These are phyloP conservation scores for Epirrhoe tristata DNA, from an alignment of 2,888 invertebrate genomes.

Conservation along the genomic window DNA sequence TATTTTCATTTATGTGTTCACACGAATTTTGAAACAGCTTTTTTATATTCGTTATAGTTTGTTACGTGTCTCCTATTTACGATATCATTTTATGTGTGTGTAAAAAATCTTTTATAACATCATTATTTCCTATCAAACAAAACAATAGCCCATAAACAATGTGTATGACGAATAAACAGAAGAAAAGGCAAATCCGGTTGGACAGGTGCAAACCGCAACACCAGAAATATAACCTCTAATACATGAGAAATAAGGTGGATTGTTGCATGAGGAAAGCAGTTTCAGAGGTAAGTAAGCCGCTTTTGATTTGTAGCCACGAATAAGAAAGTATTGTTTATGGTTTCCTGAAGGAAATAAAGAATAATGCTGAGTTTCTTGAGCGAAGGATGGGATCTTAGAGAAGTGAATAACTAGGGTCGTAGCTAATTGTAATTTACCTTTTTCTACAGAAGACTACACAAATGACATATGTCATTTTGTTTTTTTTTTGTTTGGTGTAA, in stretches of 20 bases:
- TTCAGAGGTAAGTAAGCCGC: conserved; percentile 65
- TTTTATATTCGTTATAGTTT: too few species aligned
- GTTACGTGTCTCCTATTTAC: not conserved
- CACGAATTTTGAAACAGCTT: too few species aligned
- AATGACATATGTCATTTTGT: too few species aligned
- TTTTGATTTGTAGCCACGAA: conserved; percentile 75
- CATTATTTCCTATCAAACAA: conserved; percentile 51
- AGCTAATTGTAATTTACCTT: too few species aligned
- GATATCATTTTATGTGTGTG: conserved; percentile 4
- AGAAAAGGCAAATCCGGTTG: conserved; percentile 55
- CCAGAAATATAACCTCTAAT: conserved; percentile 39
- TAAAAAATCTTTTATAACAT: conserved; percentile 30
- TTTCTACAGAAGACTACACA: too few species aligned
- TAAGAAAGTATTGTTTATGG: conserved; percentile 74
- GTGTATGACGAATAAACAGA: conserved; percentile 65
- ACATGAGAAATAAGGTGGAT: conserved; percentile 27
- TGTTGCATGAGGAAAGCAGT: conserved; percentile 37
- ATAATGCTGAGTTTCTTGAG: conserved; percentile 48
- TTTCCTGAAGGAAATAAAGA: conserved; percentile 69
- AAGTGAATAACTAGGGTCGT: not conserved
- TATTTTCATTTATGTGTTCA: too few species aligned
- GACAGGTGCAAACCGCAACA: conserved; percentile 44
- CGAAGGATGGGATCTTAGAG: conserved; percentile 15
- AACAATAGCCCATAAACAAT: conserved; percentile 72
- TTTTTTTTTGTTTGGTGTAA: too few species aligned